Evolutionary conservation across 2,113 vertebrate genomes (phyloP).

Genomic region (Trematocara marginatum): DNA sequence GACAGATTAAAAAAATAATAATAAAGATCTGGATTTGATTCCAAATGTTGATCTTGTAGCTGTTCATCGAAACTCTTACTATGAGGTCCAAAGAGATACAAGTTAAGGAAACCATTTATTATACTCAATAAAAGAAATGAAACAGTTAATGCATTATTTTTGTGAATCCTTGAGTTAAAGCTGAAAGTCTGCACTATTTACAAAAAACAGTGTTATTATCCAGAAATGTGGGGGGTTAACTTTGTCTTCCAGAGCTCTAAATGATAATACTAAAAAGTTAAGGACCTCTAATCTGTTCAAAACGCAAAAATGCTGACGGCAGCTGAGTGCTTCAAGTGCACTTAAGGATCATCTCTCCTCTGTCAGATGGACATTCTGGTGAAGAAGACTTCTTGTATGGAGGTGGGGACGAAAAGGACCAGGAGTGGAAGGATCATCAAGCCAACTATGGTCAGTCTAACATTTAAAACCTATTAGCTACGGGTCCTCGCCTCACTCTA

Average conservation of each 20-base stretch:
- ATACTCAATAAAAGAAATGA: not conserved
- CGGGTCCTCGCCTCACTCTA: rapidly evolving
- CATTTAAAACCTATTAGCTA: not conserved
- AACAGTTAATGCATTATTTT: not conserved
- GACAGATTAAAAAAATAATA: not conserved
- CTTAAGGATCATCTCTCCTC: slow-evolving; percentile 17
- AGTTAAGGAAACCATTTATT: not conserved
- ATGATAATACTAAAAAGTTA: not conserved
- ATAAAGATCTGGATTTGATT: not conserved
- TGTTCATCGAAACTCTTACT: not conserved
- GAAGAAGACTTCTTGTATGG: slow-evolving; percentile 71
- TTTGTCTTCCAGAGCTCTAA: not conserved
- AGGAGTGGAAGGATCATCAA: slow-evolving; percentile 76
- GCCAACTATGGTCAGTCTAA: slow-evolving; percentile 36
- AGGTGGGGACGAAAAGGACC: slow-evolving; percentile 76
- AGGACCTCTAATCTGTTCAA: not conserved
- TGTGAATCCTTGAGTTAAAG: not conserved
- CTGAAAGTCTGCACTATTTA: not conserved
- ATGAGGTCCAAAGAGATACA: not conserved
- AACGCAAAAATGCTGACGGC: not conserved
- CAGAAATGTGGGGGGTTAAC: not conserved
- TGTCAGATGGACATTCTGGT: slow-evolving; percentile 71
- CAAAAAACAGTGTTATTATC: not conserved
- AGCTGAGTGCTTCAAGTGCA: not conserved
- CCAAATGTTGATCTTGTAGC: not conserved